phyloP scores from a whole-genome alignment of 2,797 vertebrate species.

The Ctenochaetus hawaiiensis region DNA sequence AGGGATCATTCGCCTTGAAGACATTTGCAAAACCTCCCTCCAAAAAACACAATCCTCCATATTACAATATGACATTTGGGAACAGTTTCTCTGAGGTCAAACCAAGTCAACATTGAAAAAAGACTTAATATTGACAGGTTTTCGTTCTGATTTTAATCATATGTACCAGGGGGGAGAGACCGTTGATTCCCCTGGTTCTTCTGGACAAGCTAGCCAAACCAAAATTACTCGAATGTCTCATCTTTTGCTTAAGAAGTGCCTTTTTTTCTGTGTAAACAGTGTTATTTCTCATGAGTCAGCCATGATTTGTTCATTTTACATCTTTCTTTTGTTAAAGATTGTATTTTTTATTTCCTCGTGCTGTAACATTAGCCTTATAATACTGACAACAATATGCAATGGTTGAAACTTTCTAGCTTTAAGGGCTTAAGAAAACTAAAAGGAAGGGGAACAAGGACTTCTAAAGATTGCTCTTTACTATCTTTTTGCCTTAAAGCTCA shows the following conservation, averaged over 20 bases:
- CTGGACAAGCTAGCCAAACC: constrained; percentile 73
- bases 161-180: constrained; percentile 30
- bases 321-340: constrained; percentile 68
- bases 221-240: constrained; percentile 65
- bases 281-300: constrained; percentile 79
- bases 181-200: constrained; percentile 36
- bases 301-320: constrained; percentile 66
- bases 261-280: constrained; percentile 81
- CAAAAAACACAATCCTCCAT: constrained; percentile 33
- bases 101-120: constrained; percentile 48
- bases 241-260: constrained; percentile 79
- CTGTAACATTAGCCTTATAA: constrained; percentile 72
- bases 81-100: constrained; percentile 31
- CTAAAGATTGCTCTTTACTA: constrained; percentile 29
- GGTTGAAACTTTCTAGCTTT: constrained; percentile 53
- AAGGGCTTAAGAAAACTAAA: constrained; percentile 24
- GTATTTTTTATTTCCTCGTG: constrained; percentile 72
- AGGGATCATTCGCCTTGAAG: constrained; percentile 53
- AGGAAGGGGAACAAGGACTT: constrained; percentile 7
- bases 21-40: constrained; percentile 41
- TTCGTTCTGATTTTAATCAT: constrained; percentile 23
- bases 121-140: constrained; percentile 29
- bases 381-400: constrained; percentile 73
- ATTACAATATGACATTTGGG: constrained; percentile 30
- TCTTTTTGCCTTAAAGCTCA: constrained; percentile 41